phyloP scores from a whole-genome alignment of 2,797 vertebrate species.

The Acipenser ruthenus region DNA sequence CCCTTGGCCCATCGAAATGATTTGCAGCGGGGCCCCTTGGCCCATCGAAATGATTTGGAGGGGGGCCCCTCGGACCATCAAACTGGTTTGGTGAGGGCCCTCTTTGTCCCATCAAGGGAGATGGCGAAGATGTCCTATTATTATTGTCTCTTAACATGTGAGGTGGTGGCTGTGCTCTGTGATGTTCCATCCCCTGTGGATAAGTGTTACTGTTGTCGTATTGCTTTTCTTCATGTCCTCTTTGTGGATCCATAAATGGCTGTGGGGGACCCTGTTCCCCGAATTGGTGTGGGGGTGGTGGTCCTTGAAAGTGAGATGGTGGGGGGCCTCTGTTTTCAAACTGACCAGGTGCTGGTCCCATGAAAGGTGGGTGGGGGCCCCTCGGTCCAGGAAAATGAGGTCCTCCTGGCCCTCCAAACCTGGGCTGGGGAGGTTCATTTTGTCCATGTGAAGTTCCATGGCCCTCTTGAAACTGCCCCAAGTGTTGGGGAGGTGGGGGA shows the following conservation, averaged over 20 bases:
- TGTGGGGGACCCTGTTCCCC: conserved; percentile 56
- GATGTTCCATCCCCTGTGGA: conserved; percentile 34
- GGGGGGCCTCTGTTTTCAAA: conserved; percentile 70
- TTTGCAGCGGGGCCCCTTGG: conserved; percentile 59
- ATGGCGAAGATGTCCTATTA: conserved; percentile 39
- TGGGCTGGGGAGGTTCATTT: conserved; percentile 55
- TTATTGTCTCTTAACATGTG: conserved; percentile 47
- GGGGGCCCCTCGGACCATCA: conserved; percentile 52
- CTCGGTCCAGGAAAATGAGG: conserved; percentile 75
- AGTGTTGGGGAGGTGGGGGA: conserved; percentile 52
- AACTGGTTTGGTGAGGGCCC: conserved; percentile 64
- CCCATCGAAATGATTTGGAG: conserved; percentile 47
- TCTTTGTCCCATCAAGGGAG: conserved; percentile 44
- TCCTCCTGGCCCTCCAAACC: conserved; percentile 70
- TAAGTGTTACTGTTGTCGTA: conserved; percentile 55
- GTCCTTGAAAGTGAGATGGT: conserved; percentile 66
- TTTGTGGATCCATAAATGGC: conserved; percentile 53
- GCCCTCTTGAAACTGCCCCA: conserved; percentile 51
- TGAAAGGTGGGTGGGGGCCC: conserved; percentile 66
- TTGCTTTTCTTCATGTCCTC: conserved; percentile 60
- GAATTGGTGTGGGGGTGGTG: conserved; percentile 63
- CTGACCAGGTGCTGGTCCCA: conserved; percentile 47
- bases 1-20: conserved; percentile 68
- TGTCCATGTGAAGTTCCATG: conserved; percentile 59
- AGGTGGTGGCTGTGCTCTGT: conserved; percentile 34